Evolutionary conservation across 2,888 invertebrate species (phyloP).

Genomic region (Parapristionchus giblindavisi): DNA sequence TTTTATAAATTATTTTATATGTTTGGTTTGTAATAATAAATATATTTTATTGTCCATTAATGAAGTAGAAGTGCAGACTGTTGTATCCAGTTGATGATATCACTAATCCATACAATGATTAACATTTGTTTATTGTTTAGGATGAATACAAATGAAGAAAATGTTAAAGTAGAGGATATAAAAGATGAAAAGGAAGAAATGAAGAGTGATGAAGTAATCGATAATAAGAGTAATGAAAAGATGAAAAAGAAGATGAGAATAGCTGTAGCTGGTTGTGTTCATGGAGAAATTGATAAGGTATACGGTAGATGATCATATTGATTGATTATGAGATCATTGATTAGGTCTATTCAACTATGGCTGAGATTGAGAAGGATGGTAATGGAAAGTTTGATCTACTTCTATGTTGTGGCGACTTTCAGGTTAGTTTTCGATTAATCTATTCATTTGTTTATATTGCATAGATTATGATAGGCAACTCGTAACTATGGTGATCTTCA

Average conservation of each 20-base stretch:
- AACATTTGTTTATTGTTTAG: background rate
- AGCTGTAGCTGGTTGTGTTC: slow-evolving; percentile 83
- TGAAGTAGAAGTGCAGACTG: slow-evolving; percentile 3
- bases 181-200: slow-evolving; percentile 11
- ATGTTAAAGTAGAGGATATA: background rate
- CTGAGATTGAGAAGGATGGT: slow-evolving; percentile 80
- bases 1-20: background rate
- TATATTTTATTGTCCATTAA: background rate
- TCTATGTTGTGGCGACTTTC: slow-evolving; percentile 96
- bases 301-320: background rate
- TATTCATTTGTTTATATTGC: background rate
- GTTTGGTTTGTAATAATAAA: background rate
- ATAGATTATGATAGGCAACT: slow-evolving; percentile 78
- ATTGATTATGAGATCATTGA: background rate
- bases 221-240: background rate
- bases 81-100: too few relatives aligned
- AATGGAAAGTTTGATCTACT: slow-evolving; percentile 86
- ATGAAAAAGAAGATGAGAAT: slow-evolving; percentile 39
- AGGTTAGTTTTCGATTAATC: slow-evolving; percentile 43
- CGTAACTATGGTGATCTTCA: slow-evolving; percentile 86
- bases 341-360: slow-evolving; percentile 79
- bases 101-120: too few relatives aligned
- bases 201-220: slow-evolving; percentile 20
- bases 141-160: slow-evolving; percentile 16
- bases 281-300: slow-evolving; percentile 94